These are phyloP conservation scores for Leptoteleia sp. DNA, from an alignment of 1,140 invertebrate species.

Conservation along the genomic window DNA sequence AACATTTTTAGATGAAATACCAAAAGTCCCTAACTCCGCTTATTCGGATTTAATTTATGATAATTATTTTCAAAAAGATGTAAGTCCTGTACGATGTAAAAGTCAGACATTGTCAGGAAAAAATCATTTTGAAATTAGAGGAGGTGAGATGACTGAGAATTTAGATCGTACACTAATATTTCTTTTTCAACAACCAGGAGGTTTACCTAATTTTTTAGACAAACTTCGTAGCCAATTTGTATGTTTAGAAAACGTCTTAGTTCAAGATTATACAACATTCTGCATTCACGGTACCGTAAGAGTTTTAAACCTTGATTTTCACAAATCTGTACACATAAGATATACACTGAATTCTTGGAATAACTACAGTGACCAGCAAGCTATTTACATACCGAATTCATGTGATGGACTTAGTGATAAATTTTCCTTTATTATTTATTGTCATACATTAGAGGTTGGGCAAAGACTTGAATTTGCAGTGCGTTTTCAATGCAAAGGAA, in stretches of 20 bases:
- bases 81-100: conserved; percentile 57
- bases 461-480: conserved; percentile 91
- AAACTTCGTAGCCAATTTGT: conserved; percentile 87
- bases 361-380: conserved; percentile 90
- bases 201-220: conserved; percentile 89
- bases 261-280: conserved; percentile 86
- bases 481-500: conserved; percentile 90
- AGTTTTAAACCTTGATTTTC: conserved; percentile 94
- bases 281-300: conserved; percentile 93
- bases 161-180: conserved; percentile 84
- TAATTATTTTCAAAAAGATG: conserved; percentile 77
- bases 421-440: conserved; percentile 90
- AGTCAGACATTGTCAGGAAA: conserved; percentile 54
- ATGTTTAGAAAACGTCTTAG: conserved; percentile 91
- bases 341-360: conserved; percentile 94
- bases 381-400: conserved; percentile 92
- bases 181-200: conserved; percentile 91
- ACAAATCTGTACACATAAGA: conserved; percentile 93
- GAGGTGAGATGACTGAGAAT: conserved; percentile 64
- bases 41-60: conserved; percentile 86
- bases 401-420: conserved; percentile 96
- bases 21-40: conserved; percentile 92
- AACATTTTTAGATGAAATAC: conserved; percentile 94
- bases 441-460: conserved; percentile 86
- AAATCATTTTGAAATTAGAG: conserved; percentile 21